Evolutionary conservation across 1,140 invertebrate species (phyloP).

Genomic region (Oppia nitens): DNA sequence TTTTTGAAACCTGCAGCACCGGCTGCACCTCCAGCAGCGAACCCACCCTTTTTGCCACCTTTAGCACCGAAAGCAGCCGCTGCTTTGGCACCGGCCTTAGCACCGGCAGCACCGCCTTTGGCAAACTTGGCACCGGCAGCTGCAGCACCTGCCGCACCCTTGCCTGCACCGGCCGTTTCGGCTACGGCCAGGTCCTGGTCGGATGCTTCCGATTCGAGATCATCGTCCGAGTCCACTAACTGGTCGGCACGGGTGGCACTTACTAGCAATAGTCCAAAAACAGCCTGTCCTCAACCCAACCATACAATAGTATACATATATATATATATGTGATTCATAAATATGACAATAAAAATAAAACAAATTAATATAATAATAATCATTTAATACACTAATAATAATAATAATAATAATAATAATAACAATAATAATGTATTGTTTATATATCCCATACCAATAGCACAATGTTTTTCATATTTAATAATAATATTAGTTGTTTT

Average conservation of each 20-base stretch:
- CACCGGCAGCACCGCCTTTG: neutral
- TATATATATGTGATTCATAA: too few relatives aligned
- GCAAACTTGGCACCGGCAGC: neutral
- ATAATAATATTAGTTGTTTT: too few relatives aligned
- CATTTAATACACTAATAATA: too few relatives aligned
- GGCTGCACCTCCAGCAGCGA: constrained; percentile 9
- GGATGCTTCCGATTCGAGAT: neutral
- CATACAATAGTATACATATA: too few relatives aligned
- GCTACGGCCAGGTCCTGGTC: neutral
- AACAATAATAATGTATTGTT: too few relatives aligned
- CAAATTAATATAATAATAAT: too few relatives aligned
- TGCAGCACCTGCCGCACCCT: neutral
- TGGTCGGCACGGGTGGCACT: neutral
- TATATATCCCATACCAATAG: too few relatives aligned
- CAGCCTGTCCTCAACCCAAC: too few relatives aligned
- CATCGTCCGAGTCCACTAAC: neutral
- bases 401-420: too few relatives aligned
- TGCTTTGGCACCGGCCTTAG: neutral
- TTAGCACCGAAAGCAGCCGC: neutral
- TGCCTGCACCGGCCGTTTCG: neutral
- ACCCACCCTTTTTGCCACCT: constrained; percentile 7
- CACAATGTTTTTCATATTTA: too few relatives aligned
- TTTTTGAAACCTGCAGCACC: neutral
- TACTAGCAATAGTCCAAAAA: neutral
- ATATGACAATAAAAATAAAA: too few relatives aligned